Conservation (phyloP, 2,797 vertebrate species). For the Crenuchus spilurus region DNA sequence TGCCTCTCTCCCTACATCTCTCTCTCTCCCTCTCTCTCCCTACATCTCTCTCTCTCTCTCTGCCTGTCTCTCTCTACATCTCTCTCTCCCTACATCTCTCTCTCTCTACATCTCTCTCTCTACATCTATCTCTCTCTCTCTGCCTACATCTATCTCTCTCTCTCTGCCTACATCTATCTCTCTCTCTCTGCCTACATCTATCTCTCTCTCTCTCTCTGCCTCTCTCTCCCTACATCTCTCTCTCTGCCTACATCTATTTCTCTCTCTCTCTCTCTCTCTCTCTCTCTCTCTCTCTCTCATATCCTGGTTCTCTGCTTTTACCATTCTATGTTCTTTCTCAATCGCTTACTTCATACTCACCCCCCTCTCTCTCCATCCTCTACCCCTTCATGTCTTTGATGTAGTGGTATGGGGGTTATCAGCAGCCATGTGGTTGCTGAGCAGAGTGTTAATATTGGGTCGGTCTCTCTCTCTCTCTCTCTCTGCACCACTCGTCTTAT, state of each 20-base stretch:
- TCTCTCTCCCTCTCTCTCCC: too few relatives aligned
- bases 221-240: constrained; percentile 15
- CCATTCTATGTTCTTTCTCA: not conserved
- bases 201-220: not conserved
- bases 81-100: too few relatives aligned
- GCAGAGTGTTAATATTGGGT: not conserved
- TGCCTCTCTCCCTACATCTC: too few relatives aligned
- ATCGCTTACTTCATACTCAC: not conserved
- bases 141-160: not conserved
- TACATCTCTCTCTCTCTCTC: too few relatives aligned
- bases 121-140: not conserved
- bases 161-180: too few relatives aligned
- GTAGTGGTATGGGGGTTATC: constrained; percentile 22
- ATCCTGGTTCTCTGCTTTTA: not conserved
- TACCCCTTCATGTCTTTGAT: constrained; percentile 19
- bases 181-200: not conserved
- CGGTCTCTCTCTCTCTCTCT: not conserved
- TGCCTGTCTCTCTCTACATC: too few relatives aligned
- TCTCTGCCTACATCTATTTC: not conserved
- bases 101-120: constrained; percentile 7
- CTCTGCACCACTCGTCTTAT: constrained; percentile 30
- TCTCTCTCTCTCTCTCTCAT: not conserved
- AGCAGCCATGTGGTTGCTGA: constrained; percentile 37
- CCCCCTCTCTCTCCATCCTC: not conserved
- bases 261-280: not conserved